A percentile compares a stretch with the other conserved stretches of the same genome.
Evolutionary conservation across 2,888 invertebrate species (phyloP).

Genomic region (Bembecia ichneumoniformis): DNA sequence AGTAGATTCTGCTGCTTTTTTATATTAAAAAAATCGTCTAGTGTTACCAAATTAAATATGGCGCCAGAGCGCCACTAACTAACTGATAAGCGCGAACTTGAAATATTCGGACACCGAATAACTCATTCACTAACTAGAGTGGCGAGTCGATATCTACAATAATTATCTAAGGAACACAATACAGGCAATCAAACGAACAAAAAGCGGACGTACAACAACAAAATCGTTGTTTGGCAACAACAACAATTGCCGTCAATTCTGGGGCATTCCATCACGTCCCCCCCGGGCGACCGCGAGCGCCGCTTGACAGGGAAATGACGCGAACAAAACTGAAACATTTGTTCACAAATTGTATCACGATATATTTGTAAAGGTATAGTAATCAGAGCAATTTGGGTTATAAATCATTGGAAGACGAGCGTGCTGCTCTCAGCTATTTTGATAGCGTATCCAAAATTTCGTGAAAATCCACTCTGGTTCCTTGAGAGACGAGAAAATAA

Average conservation of each 20-base stretch:
- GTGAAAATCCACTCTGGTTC: no score
- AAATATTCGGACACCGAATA: neutral
- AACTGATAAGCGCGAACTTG: neutral
- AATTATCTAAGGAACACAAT: conserved; percentile 26
- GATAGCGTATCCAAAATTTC: no score
- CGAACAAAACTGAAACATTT: conserved; percentile 4
- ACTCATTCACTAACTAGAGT: neutral
- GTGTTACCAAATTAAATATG: neutral
- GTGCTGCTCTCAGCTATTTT: neutral
- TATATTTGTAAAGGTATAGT: neutral
- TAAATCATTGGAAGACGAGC: neutral
- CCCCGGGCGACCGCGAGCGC: conserved; percentile 20
- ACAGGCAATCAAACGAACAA: conserved; percentile 29
- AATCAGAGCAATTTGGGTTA: neutral
- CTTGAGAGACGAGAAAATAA: no score
- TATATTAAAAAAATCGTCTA: neutral
- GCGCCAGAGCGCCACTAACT: neutral
- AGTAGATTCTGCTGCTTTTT: no score
- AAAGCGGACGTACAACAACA: conserved; percentile 13
- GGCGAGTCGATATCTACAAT: conserved; percentile 17
- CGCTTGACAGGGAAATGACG: conserved; percentile 33
- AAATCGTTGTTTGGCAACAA: conserved; percentile 28
- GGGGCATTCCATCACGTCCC: conserved; percentile 41
- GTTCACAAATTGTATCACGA: conserved; percentile 5
- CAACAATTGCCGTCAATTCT: conserved; percentile 15